phyloP scores from a whole-genome alignment of 2,888 invertebrate species.

The Amorpha juglandis region DNA sequence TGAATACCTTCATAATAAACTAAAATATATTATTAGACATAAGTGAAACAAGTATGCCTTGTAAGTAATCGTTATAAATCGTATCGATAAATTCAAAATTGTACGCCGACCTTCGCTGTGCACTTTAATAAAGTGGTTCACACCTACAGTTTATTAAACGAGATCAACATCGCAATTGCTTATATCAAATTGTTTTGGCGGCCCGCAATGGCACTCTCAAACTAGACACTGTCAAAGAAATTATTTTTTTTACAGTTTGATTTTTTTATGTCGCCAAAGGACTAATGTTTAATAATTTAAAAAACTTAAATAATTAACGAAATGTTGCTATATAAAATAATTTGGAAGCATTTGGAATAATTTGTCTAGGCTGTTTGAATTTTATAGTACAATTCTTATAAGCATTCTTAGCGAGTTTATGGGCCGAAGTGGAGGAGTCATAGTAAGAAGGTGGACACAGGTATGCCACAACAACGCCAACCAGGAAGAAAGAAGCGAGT shows the following conservation, averaged over 20 bases:
- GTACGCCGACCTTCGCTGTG: slow-evolving; percentile 21
- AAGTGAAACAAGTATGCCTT: slow-evolving; percentile 39
- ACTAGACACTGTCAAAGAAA: slow-evolving; percentile 2
- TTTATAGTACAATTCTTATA: too few species aligned
- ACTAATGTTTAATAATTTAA: too few species aligned
- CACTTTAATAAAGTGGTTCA: slow-evolving; percentile 33
- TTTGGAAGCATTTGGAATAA: too few species aligned
- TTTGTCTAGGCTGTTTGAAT: too few species aligned
- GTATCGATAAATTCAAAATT: slow-evolving; percentile 32
- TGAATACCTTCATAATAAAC: slow-evolving; percentile 16
- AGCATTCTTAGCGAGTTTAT: too few species aligned
- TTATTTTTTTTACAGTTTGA: not conserved
- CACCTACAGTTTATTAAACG: slow-evolving; percentile 32
- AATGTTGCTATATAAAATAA: too few species aligned
- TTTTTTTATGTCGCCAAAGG: too few species aligned
- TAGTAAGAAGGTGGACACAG: too few species aligned
- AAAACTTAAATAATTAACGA: too few species aligned
- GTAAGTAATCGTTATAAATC: slow-evolving; percentile 31
- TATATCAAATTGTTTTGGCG: slow-evolving; percentile 16
- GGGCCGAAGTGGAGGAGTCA: too few species aligned
- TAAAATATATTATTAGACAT: slow-evolving; percentile 26
- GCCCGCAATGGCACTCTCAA: slow-evolving; percentile 11
- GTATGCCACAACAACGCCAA: too few species aligned
- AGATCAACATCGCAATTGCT: slow-evolving; percentile 22
- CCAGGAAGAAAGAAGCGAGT: too few species aligned